These are phyloP conservation scores for Cryptus armator DNA, from an alignment of 2,888 invertebrate genomes.

Conservation along the genomic window DNA sequence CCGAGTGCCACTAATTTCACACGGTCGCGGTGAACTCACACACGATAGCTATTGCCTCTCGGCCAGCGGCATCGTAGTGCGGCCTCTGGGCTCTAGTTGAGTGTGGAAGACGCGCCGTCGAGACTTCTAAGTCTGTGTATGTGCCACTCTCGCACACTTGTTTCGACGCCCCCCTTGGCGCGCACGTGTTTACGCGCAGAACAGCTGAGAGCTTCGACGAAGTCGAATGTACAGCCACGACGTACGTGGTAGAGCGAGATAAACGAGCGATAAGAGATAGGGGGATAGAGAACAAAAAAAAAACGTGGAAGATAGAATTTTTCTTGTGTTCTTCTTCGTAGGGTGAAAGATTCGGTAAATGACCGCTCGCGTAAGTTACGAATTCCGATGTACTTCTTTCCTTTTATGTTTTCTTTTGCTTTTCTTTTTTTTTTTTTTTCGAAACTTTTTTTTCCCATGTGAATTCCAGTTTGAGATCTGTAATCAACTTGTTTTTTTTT, in stretches of 20 bases:
- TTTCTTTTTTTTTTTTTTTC: background rate
- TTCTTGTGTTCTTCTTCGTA: conserved; percentile 9
- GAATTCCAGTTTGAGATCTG: background rate
- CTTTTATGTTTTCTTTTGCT: background rate
- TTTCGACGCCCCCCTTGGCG: conserved; percentile 77
- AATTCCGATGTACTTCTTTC: background rate
- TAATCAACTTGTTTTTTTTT: background rate
- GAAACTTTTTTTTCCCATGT: conserved; percentile 26
- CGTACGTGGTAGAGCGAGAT: conserved; percentile 51
- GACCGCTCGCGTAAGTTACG: background rate
- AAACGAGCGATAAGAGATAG: conserved; percentile 48
- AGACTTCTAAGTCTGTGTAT: conserved; percentile 41
- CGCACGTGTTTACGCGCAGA: conserved; percentile 84
- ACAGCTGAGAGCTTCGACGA: conserved; percentile 81
- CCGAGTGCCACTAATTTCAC: conserved; percentile 76
- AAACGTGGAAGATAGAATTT: conserved; percentile 14
- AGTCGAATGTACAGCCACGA: conserved; percentile 64
- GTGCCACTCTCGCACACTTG: conserved; percentile 62
- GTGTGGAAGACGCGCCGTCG: conserved; percentile 44
- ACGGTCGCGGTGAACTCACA: conserved; percentile 71
- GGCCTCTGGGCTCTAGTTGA: conserved; percentile 9
- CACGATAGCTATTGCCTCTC: conserved; percentile 51
- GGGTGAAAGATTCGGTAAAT: conserved; percentile 21
- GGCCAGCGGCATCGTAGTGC: conserved; percentile 44
- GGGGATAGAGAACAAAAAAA: background rate